Evolutionary conservation across 2,113 vertebrate genomes (phyloP).

Genomic region (Malurus elegans): DNA sequence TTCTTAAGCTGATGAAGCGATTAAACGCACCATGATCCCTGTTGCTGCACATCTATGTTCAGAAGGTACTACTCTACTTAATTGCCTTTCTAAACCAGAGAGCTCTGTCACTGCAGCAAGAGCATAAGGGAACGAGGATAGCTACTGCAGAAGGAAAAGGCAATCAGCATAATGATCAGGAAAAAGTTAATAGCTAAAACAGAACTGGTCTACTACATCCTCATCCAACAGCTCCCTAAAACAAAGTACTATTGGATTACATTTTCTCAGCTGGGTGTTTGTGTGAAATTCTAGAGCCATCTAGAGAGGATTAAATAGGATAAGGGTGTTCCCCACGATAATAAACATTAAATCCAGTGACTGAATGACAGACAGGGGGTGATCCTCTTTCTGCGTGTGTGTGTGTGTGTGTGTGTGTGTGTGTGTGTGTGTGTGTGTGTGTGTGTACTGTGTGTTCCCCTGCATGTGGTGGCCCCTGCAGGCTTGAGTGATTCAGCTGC

Average conservation of each 20-base stretch:
- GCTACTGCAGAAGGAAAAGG: not conserved
- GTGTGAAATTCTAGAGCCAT: constrained; percentile 41
- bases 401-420: not conserved
- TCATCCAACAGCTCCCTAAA: not conserved
- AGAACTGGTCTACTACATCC: not conserved
- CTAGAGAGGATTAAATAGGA: constrained; percentile 56
- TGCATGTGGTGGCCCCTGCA: not conserved
- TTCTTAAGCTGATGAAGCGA: not conserved
- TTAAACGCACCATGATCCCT: not conserved
- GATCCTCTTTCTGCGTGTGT: not conserved
- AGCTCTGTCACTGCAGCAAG: not conserved
- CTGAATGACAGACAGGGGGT: not conserved
- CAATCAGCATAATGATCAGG: not conserved
- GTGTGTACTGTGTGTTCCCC: rapidly evolving
- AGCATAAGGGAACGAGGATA: not conserved
- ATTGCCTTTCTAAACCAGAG: not conserved
- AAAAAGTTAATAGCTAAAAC: not conserved
- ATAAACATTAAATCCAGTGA: constrained; percentile 38
- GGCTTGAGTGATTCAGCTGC: not conserved
- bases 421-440: rapidly evolving
- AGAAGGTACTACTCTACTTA: not conserved
- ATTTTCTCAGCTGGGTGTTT: not conserved
- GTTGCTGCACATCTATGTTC: not conserved
- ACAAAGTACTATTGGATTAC: not conserved
- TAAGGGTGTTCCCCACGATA: not conserved